Conservation (phyloP, 1,140 invertebrate genomes). For the Platorchestia sp. region DNA sequence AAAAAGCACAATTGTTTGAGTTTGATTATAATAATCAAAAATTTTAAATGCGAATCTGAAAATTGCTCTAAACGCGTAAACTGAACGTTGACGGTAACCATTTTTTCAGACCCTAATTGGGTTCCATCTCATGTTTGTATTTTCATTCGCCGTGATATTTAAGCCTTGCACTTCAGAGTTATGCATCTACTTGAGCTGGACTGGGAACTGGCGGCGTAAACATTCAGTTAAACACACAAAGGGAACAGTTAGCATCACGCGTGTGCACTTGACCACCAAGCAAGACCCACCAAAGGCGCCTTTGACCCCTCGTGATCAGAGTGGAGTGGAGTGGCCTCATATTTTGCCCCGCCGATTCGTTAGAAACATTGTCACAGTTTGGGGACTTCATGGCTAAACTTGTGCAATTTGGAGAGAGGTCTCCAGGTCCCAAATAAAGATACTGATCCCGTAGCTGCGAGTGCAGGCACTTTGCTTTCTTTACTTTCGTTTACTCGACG, state of each 20-base stretch:
- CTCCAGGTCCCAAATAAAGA: conserved; percentile 30
- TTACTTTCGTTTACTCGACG: neutral
- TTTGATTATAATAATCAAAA: too few species aligned
- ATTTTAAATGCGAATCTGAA: too few species aligned
- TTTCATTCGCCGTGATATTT: neutral
- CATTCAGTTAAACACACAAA: too few species aligned
- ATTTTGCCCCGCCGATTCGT: conserved; percentile 4
- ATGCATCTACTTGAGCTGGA: neutral
- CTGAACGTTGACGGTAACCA: too few species aligned
- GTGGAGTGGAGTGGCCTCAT: neutral
- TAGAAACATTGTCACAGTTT: conserved; percentile 50
- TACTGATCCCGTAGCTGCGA: conserved; percentile 6
- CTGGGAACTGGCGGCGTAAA: neutral
- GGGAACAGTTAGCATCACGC: neutral
- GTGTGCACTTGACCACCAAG: neutral
- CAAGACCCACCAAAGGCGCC: too few species aligned
- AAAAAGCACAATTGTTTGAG: too few species aligned
- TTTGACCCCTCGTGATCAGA: neutral
- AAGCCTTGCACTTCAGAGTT: too few species aligned
- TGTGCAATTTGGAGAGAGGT: conserved; percentile 50
- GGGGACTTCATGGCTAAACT: conserved; percentile 44
- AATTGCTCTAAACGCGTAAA: too few species aligned
- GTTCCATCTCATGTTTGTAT: neutral
- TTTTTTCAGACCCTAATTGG: neutral
- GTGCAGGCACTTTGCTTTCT: neutral